phyloP scores from a whole-genome alignment of 2,113 vertebrate genomes.

The Climacteris rufus region DNA sequence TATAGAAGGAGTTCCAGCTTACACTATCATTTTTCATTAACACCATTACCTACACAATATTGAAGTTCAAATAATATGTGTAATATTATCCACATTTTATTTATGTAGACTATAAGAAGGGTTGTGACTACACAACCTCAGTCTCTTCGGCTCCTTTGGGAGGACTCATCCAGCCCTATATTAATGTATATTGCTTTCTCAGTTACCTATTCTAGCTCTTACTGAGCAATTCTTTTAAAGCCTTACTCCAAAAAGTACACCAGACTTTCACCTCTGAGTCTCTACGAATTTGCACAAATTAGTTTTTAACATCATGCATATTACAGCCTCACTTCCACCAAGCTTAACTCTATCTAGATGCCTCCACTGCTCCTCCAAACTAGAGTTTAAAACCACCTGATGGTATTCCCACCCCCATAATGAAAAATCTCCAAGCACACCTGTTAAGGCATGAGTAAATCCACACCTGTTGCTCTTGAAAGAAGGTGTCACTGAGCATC shows the following conservation, averaged over 20 bases:
- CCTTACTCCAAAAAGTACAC: not conserved
- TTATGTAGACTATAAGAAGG: not conserved
- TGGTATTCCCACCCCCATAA: not conserved
- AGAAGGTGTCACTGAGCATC: not conserved
- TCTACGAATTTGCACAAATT: not conserved
- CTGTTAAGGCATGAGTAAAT: not conserved
- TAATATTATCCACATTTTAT: not conserved
- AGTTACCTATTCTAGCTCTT: not conserved
- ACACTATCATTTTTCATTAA: not conserved
- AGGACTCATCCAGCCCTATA: not conserved
- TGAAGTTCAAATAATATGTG: not conserved
- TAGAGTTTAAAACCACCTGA: not conserved
- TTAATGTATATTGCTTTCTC: not conserved
- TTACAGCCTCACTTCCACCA: not conserved
- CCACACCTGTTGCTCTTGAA: not conserved
- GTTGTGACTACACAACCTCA: not conserved
- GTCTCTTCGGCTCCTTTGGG: not conserved
- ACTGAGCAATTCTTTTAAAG: not conserved
- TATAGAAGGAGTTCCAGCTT: not conserved
- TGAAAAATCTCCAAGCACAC: not conserved
- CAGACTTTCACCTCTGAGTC: not conserved
- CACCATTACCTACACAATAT: not conserved
- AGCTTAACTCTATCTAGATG: not conserved
- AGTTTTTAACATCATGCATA: accelerated
- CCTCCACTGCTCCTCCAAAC: not conserved